phyloP scores from a whole-genome alignment of 2,888 invertebrate species.

The Archips crataeganus region DNA sequence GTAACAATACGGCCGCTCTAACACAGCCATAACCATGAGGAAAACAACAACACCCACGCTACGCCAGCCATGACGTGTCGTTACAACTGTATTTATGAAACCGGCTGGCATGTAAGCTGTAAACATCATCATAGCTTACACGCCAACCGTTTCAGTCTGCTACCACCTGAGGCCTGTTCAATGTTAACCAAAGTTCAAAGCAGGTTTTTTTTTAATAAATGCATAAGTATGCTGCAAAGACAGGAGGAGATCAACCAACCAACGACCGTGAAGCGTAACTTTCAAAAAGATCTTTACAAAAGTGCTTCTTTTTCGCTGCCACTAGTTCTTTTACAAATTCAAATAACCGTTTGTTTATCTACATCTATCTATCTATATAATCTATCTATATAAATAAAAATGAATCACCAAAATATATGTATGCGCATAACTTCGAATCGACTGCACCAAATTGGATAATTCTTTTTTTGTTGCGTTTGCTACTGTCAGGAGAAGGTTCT shows the following conservation, averaged over 20 bases:
- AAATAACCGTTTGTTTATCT: neutral
- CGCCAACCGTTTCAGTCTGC: constrained; percentile 24
- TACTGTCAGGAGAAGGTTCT: too few species aligned
- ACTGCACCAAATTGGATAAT: too few species aligned
- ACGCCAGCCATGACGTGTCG: constrained; percentile 44
- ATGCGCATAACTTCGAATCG: too few species aligned
- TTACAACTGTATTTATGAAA: constrained; percentile 45
- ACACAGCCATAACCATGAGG: constrained; percentile 49
- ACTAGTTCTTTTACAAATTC: neutral
- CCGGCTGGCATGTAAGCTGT: neutral
- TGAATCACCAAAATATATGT: too few species aligned
- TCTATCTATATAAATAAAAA: too few species aligned
- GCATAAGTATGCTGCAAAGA: neutral
- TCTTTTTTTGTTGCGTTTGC: too few species aligned
- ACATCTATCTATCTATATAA: too few species aligned
- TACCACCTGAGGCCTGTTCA: constrained; percentile 27
- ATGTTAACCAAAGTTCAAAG: constrained; percentile 4
- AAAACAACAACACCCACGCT: constrained; percentile 52
- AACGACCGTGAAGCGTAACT: constrained; percentile 3
- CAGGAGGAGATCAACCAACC: neutral
- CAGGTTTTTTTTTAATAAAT: neutral
- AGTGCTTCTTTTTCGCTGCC: neutral
- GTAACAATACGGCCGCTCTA: constrained; percentile 26
- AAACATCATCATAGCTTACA: constrained; percentile 23
- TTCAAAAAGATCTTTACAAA: neutral